A percentile compares a stretch with the other conserved stretches of the same genome.
phyloP scores from a whole-genome alignment of 1,140 invertebrate genomes.

The Leptinotarsa defecta region DNA sequence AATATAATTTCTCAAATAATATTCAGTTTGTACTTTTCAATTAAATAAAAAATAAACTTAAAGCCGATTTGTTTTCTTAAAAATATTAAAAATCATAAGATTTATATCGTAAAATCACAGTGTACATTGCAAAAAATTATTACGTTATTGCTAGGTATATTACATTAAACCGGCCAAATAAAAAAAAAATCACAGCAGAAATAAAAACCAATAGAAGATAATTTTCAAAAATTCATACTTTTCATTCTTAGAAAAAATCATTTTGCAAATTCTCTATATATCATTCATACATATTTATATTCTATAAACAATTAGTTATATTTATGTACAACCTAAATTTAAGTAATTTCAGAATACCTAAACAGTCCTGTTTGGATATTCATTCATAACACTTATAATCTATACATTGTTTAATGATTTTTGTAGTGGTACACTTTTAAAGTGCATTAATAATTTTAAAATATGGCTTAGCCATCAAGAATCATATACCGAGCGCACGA shows the following conservation, averaged over 20 bases:
- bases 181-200: constrained; percentile 38
- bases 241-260: constrained; percentile 29
- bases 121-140: constrained; percentile 35
- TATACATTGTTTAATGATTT: constrained; percentile 49
- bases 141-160: constrained; percentile 34
- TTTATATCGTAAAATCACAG: constrained; percentile 33
- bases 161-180: constrained; percentile 33
- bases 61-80: constrained; percentile 27
- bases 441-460: constrained; percentile 47
- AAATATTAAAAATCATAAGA: constrained; percentile 31
- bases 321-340: constrained; percentile 39
- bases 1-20: constrained; percentile 19
- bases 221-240: constrained; percentile 26
- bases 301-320: constrained; percentile 42
- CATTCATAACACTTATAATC: constrained; percentile 47
- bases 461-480: constrained; percentile 51
- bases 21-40: constrained; percentile 29
- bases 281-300: constrained; percentile 43
- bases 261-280: constrained; percentile 37
- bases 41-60: constrained; percentile 31
- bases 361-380: constrained; percentile 27
- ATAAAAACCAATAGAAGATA: constrained; percentile 27
- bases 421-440: constrained; percentile 52
- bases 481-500: constrained; percentile 48
- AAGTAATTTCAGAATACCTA: constrained; percentile 31